phyloP scores from a whole-genome alignment of 2,113 vertebrate species.

The Chionomys nivalis region DNA sequence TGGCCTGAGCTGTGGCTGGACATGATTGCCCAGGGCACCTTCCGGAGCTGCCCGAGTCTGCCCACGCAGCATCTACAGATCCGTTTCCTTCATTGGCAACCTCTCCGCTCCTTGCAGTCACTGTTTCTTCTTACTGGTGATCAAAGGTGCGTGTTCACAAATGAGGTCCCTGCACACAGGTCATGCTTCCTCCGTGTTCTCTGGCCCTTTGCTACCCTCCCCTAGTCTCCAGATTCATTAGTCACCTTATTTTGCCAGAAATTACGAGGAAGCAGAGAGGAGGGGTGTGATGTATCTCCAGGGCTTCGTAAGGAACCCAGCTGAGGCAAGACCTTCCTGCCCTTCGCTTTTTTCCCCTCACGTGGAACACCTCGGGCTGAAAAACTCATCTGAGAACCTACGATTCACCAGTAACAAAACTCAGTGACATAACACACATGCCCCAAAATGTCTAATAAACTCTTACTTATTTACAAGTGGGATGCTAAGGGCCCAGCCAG shows the following conservation, averaged over 20 bases:
- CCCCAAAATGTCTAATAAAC: conserved; percentile 13
- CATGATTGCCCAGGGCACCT: no score
- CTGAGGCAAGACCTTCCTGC: background rate
- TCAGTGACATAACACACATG: background rate
- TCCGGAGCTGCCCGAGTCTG: background rate
- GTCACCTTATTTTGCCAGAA: background rate
- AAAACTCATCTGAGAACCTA: background rate
- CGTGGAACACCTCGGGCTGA: background rate
- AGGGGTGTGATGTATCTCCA: background rate
- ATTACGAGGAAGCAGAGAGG: background rate
- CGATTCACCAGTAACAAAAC: background rate
- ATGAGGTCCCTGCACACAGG: background rate
- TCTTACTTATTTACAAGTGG: conserved; percentile 94
- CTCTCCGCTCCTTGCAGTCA: background rate
- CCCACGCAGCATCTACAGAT: rapidly evolving
- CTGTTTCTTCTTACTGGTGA: background rate
- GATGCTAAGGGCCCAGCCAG: conserved; percentile 95
- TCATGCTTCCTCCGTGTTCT: background rate
- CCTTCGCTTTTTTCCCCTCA: background rate
- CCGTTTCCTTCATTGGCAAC: rapidly evolving
- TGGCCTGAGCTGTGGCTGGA: background rate
- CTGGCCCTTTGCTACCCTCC: background rate
- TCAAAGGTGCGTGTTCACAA: background rate
- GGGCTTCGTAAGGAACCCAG: background rate
- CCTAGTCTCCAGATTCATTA: background rate